Evolutionary conservation across 2,888 invertebrate species (phyloP), one percentile per base, ranked within the genome.

Genomic region (Zele albiditarsus): DNA sequence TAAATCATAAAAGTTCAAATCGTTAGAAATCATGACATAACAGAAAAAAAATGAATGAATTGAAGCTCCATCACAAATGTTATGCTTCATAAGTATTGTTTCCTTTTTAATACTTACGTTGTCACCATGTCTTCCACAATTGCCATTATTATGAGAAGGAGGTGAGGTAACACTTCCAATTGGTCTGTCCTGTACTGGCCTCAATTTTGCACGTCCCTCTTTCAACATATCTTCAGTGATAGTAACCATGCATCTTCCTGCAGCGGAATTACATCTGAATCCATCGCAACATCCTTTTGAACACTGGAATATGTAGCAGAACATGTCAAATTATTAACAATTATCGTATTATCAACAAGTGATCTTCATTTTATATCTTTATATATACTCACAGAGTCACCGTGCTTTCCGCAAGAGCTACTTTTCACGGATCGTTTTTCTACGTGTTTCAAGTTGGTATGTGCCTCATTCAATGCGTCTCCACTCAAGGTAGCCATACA

Each of bases 401-500:
- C 58, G 10, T 58, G 46, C 3, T 16, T 46, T 46, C 46, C 46
- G 16, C 46, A 46, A 46, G 46, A n/a, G 3, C n/a, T 46, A 46
- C 16, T 46, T 12, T 38, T 38, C 2, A 46, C 46, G 16, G 46
- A 46, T 1, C 46, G 46, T n/a, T 46, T 46, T n/a, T 46, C 20
- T 46, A 42, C 63, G 28, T 63, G 42, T 14, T 20, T 75, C 73
- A 81, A 28, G 72, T 87, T 87, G 28, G 84, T 83, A 2, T 86
- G 82, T 63, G 83, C 81, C 0, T 79, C 80, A 83, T 82, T 80
- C 3, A 89, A 38, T 27, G 87, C 87, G 0, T 81, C 85, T 10
- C 49, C 73, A 0, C 87, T 88, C 53, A 89, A 89, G 71, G 76
- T 71, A n/a, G 88, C 86, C 81, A 88, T 88, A 79, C 89, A 89